These are phyloP conservation scores for Coreoperca whiteheadi DNA, from an alignment of 2,113 vertebrate species.

Conservation along the genomic window DNA sequence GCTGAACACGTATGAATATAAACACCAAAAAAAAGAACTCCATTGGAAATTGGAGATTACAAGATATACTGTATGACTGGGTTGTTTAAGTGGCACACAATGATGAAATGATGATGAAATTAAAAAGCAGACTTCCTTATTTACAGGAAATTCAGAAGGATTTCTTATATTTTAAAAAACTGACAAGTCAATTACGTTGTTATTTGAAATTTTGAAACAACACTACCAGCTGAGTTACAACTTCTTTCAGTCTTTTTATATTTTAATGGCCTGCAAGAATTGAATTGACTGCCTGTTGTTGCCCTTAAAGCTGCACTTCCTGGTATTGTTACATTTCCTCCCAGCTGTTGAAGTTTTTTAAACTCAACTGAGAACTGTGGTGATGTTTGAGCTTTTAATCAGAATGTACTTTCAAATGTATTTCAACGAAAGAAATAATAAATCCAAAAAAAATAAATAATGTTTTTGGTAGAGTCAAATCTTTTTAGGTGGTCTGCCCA, in stretches of 20 bases:
- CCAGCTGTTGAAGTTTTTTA: slow-evolving; percentile 29
- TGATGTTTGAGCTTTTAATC: not conserved
- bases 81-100: not conserved
- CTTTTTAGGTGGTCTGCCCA: not conserved
- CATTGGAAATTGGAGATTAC: not conserved
- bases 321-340: slow-evolving; percentile 43
- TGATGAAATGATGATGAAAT: not conserved
- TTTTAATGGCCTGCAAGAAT: not conserved
- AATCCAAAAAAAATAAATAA: not conserved
- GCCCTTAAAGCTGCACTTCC: slow-evolving; percentile 8
- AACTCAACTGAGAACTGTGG: slow-evolving; percentile 2
- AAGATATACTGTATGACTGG: not conserved
- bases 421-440: not conserved
- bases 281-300: not conserved
- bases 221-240: not conserved
- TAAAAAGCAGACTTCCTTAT: not conserved
- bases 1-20: not conserved
- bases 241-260: not conserved
- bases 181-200: not conserved
- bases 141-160: not conserved
- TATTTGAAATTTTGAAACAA: not conserved
- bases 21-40: not conserved
- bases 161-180: not conserved
- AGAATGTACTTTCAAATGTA: not conserved
- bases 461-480: not conserved